Percentiles rank a stretch among this genome's conserved stretches.
Conservation (phyloP, 2,113 vertebrate genomes). For the Leptocoma aspasia region DNA sequence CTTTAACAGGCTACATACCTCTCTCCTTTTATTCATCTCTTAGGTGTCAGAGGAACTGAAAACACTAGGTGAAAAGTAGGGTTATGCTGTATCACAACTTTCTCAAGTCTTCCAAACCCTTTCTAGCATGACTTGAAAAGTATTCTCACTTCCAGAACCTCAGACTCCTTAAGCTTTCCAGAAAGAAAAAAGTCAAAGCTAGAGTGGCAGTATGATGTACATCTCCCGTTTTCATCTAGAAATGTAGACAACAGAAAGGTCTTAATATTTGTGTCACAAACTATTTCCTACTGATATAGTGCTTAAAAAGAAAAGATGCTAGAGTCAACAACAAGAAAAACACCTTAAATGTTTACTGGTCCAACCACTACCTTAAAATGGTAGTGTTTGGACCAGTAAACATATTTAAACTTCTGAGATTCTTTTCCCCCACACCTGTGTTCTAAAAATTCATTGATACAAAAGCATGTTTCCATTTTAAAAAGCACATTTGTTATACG, state of each 20-base stretch:
- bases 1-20: not conserved
- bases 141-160: not conserved
- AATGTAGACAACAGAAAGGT: not conserved
- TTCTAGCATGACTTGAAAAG: not conserved
- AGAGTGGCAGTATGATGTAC: not conserved
- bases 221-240: not conserved
- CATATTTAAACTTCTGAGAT: not conserved
- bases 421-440: not conserved
- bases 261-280: not conserved
- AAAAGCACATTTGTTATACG: not conserved
- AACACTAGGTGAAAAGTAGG: not conserved
- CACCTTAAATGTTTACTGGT: too few relatives aligned
- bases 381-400: not conserved
- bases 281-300: not conserved
- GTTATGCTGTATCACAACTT: not conserved
- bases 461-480: not conserved
- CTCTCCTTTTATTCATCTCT: not conserved
- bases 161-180: not conserved
- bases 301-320: not conserved
- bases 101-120: not conserved
- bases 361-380: not conserved
- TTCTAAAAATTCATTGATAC: not conserved
- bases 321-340: not conserved
- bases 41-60: not conserved
- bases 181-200: not conserved